These are phyloP conservation scores for Anoura caudifer DNA, from an alignment of 2,113 vertebrate genomes.

Conservation along the genomic window DNA sequence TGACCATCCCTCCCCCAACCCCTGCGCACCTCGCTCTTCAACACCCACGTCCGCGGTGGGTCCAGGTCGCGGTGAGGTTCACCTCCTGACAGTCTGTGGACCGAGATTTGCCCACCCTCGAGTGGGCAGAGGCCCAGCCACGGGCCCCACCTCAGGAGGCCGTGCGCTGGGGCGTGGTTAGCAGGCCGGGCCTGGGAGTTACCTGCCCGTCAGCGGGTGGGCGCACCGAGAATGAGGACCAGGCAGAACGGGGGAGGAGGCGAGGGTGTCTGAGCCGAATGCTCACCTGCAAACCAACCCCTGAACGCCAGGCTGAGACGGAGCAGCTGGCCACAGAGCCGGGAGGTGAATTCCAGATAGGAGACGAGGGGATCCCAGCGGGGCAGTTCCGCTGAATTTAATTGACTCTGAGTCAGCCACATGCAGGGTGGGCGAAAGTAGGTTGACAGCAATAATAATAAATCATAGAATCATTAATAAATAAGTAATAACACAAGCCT, in stretches of 20 bases:
- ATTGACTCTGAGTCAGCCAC: neutral
- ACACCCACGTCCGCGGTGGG: accelerated
- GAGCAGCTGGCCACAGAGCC: accelerated
- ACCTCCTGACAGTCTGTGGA: neutral
- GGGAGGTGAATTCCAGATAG: neutral
- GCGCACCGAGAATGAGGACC: accelerated
- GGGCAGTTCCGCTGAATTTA: neutral
- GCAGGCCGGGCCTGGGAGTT: no score
- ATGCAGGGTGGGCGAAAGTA: neutral
- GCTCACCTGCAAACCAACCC: accelerated
- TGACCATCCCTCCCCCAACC: accelerated
- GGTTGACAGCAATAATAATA: neutral
- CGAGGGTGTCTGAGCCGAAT: accelerated
- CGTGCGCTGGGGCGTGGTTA: accelerated
- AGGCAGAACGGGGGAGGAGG: neutral
- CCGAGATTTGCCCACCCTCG: neutral
- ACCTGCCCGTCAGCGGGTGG: accelerated
- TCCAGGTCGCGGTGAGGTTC: neutral
- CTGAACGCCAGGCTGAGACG: accelerated
- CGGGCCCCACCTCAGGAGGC: neutral
- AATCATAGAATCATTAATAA: neutral
- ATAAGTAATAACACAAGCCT: no score
- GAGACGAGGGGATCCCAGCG: neutral
- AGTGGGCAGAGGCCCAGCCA: accelerated
- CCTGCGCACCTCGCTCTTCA: neutral